These are phyloP conservation scores for Remorina albescens DNA, from an alignment of 2,797 vertebrate species.

Conservation along the genomic window DNA sequence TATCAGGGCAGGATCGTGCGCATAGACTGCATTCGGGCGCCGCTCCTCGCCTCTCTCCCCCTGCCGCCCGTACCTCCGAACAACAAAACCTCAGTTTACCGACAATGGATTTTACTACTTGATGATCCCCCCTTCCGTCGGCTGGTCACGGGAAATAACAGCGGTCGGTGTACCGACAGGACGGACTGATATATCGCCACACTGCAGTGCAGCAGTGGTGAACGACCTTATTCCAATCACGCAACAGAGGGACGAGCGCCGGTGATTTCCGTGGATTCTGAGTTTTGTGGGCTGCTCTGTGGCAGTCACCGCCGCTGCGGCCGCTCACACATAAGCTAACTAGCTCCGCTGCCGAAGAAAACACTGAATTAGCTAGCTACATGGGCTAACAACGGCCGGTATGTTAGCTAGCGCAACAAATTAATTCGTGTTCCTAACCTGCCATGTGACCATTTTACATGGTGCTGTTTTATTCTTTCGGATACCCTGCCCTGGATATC, in stretches of 20 bases:
- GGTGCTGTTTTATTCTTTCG: constrained; percentile 42
- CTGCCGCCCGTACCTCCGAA: constrained; percentile 58
- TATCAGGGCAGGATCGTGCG: constrained; percentile 83
- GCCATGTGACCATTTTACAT: constrained; percentile 54
- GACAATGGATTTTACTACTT: constrained; percentile 81
- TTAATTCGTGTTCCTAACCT: constrained; percentile 39
- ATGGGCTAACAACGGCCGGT: constrained; percentile 54
- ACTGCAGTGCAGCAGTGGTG: constrained; percentile 76
- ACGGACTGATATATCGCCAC: constrained; percentile 61
- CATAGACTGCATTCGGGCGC: constrained; percentile 78
- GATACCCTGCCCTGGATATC: constrained; percentile 36
- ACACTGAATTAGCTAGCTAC: constrained; percentile 48
- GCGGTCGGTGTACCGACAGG: constrained; percentile 55
- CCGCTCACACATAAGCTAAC: constrained; percentile 61
- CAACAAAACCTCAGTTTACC: constrained; percentile 52
- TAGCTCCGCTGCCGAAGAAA: constrained; percentile 50
- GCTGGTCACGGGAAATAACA: constrained; percentile 40
- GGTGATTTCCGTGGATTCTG: constrained; percentile 76
- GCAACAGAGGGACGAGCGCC: constrained; percentile 73
- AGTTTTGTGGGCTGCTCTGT: constrained; percentile 62
- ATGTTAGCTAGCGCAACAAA: constrained; percentile 39
- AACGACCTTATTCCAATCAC: constrained; percentile 79
- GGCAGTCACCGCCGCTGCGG: constrained; percentile 55
- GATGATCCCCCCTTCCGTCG: constrained; percentile 54
- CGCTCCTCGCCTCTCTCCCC: constrained; percentile 70